Base-by-base conservation (phyloP, 2,888 invertebrate genomes). In the Drosophila barbarae region DNA sequence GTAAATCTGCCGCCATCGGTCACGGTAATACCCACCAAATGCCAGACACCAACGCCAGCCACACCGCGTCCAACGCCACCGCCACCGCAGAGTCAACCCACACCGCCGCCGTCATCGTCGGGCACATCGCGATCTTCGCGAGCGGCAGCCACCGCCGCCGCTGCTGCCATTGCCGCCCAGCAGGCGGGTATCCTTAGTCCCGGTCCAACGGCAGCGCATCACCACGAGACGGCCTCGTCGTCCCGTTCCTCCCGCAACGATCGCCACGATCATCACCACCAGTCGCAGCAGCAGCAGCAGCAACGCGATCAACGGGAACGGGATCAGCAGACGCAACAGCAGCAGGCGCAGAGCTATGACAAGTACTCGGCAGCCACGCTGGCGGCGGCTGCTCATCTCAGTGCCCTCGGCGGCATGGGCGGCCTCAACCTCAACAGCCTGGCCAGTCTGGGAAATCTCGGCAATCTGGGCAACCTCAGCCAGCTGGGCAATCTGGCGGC, bases 21-120 rank as follows among this genome's bases (percentile, higher is more conserved):
- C 44, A 87, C 87, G 26, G 87, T 89, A 35, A 86, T 88, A 78
- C 88, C 88, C 58, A 87, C 88, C 41, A 89, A 88, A 81, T 88
- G 89, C 76, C 89, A 89, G 67, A 86, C 89, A 46, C 88, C 88
- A 56, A 89, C 89, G 39, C 89, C 89, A 73, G 90, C 92, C 18
- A 28, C 61, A 47, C 90, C 92, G 56, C 90, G 92, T 47, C 92
- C 92, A 15, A 90, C 91, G 72, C 91, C 91, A 56, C 91, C 91
- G 49, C 89, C 91, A 41, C 63, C 47, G 39, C 82, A 79, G 51
- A 91, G 90, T 70, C 87, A 90, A 74, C 91, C 87, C 46, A 87
- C 89, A 66, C 86, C 86, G 54, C 88, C 88, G 65, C 88, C 89
- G 65, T 88, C 89, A 57, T 72, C 87, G 59, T 72, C 87, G 15